Percentiles rank a stretch among this genome's conserved stretches.
Evolutionary conservation across 2,888 invertebrate genomes (phyloP).

Genomic region (Andrena marginata): DNA sequence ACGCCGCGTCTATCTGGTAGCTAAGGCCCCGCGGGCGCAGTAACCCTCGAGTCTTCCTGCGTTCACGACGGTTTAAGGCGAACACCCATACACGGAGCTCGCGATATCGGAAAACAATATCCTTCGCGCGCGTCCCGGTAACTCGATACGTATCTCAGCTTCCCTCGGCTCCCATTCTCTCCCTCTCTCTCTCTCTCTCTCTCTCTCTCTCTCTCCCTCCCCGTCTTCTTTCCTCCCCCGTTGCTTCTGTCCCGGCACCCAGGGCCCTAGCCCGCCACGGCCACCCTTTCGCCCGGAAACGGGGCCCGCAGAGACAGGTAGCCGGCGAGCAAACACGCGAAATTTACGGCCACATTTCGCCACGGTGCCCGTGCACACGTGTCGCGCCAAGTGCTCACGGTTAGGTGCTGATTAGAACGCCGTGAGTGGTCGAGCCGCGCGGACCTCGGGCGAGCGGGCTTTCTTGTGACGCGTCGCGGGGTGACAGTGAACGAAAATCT

Average conservation of each 20-base stretch:
- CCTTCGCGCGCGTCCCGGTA: constrained; percentile 62
- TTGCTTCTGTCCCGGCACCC: neutral
- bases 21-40: constrained; percentile 85
- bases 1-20: constrained; percentile 81
- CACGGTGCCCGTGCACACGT: constrained; percentile 17
- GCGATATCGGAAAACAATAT: constrained; percentile 81
- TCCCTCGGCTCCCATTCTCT: constrained; percentile 22
- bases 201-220: neutral
- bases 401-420: constrained; percentile 25
- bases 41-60: constrained; percentile 84
- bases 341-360: constrained; percentile 24
- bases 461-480: neutral
- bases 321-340: constrained; percentile 38
- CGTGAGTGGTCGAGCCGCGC: constrained; percentile 11
- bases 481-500: constrained; percentile 20
- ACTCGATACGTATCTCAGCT: constrained; percentile 70
- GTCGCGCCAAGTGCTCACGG: constrained; percentile 11
- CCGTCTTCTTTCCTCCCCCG: neutral
- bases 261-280: constrained; percentile 22
- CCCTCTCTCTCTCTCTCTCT: constrained; percentile 9
- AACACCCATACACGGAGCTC: constrained; percentile 77
- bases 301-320: constrained; percentile 50
- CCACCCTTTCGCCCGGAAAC: constrained; percentile 30
- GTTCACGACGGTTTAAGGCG: constrained; percentile 82
- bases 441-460: constrained; percentile 5